These are phyloP conservation scores for Onychomys arenicola DNA, from an alignment of 2,797 vertebrate genomes.

Conservation along the genomic window DNA sequence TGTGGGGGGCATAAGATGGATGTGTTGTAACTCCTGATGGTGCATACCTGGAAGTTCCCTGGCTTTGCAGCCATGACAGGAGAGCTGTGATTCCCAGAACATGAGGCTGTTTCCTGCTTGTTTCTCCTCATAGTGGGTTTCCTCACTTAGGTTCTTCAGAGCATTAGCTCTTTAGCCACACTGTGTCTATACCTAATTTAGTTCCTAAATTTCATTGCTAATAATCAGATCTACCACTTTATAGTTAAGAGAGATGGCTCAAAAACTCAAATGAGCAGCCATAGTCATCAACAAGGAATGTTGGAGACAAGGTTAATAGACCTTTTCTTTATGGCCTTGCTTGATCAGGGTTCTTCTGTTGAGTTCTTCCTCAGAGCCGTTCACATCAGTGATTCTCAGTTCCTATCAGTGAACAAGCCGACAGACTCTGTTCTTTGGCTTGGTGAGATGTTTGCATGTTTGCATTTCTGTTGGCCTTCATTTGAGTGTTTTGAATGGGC, in stretches of 20 bases:
- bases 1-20: background rate
- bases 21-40: background rate
- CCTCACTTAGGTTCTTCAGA: background rate
- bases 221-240: background rate
- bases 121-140: background rate
- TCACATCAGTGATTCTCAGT: background rate
- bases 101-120: background rate
- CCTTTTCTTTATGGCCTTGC: background rate
- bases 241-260: background rate
- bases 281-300: background rate
- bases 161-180: background rate
- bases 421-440: background rate
- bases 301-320: background rate
- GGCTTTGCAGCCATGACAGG: background rate
- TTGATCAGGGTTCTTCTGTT: background rate
- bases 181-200: background rate
- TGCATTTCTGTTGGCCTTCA: background rate
- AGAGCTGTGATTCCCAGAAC: background rate
- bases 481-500: slow-evolving; percentile 26
- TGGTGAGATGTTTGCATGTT: background rate
- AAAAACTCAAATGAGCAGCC: background rate
- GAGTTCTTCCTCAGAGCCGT: background rate
- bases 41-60: background rate
- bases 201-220: slow-evolving; percentile 1
- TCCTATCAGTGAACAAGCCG: no score